Evolutionary conservation across 2,113 vertebrate species (phyloP), one percentile per base, ranked within the genome.

Genomic region (Hippotragus niger): DNA sequence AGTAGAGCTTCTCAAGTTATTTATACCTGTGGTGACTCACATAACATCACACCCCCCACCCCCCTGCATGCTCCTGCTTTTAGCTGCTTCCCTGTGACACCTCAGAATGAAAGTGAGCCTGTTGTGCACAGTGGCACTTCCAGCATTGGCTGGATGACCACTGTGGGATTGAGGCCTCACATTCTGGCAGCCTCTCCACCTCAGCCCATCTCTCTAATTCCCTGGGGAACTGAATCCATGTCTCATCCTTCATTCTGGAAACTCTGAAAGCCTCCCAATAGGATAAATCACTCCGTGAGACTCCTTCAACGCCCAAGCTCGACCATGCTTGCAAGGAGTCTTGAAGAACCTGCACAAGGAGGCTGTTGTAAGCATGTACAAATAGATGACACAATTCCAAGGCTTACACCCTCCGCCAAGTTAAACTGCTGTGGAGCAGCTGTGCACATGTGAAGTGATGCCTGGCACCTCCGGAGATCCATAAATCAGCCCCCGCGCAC

Each of bases 331-430:
- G 84, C 91, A 96, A 97, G 94, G 97, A 98, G 97, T 98, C 98
- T 97, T 98, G 97, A 99, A 98, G 98, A 99, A 99, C 98, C 98
- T 99, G 98, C 98, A 99, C 98, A 99, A 99, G 98, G 98, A 99
- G 98, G 97, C 98, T 98, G 99, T 99, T 99, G 99, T 99, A 97
- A 90, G 98, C 97, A 98, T 98, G 97, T 90, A 99, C 99, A 99
- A 99, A 99, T 98, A 99, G 99, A 99, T 99, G 99, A 99, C 99
- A 99, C 99, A 99, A 99, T 97, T 98, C 98, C 98, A 99, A 98
- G 97, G 98, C 98, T 98, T 98, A 97, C 98, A 76, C 98, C 98
- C 99, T 99, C 99, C 99, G 99, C 99, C 99, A 99, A 99, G 99
- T 98, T 98, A 99, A 99, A 99, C 98, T 98, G 97, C 97, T 98